A percentile compares a stretch with the other conserved stretches of the same genome.
Evolutionary conservation across 2,888 invertebrate species (phyloP).

Genomic region (Diloba caeruleocephala): DNA sequence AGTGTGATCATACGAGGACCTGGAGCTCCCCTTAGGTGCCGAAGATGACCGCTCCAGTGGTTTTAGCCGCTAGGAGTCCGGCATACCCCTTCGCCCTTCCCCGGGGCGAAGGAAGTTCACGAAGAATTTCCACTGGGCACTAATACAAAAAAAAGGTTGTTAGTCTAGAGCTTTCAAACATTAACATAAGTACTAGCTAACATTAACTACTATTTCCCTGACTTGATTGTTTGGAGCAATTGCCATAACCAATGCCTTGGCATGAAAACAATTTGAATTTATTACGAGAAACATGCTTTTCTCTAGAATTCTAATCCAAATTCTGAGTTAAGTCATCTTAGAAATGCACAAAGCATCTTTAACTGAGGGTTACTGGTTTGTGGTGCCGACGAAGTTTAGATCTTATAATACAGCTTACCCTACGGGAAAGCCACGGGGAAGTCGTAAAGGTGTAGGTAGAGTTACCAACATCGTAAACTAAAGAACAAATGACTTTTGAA

Average conservation of each 20-base stretch:
- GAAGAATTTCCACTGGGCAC: too few species aligned
- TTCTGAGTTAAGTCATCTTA: conserved; percentile 23
- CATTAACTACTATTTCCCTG: conserved; percentile 29
- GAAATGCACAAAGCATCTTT: conserved; percentile 11
- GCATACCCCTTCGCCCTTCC: too few species aligned
- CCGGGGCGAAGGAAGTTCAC: too few species aligned
- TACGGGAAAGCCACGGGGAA: background rate
- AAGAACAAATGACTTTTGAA: conserved; percentile 40
- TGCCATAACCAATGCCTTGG: conserved; percentile 27
- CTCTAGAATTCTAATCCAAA: conserved; percentile 39
- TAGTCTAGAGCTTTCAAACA: conserved; percentile 32
- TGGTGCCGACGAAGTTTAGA: conserved; percentile 14
- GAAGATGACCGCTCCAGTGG: too few species aligned
- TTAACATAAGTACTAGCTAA: conserved; percentile 34
- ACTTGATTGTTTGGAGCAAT: conserved; percentile 19
- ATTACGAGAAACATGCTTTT: conserved; percentile 40
- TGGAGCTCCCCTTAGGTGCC: too few species aligned
- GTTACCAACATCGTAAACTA: conserved; percentile 36
- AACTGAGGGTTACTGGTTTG: conserved; percentile 9
- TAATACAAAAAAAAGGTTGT: too few species aligned
- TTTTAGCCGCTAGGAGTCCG: too few species aligned
- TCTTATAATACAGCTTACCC: conserved; percentile 1
- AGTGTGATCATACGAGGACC: too few species aligned
- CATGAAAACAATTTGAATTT: conserved; percentile 53
- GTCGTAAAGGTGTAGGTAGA: conserved; percentile 22